These are phyloP conservation scores for Melinaea marsaeus DNA, from an alignment of 2,888 invertebrate genomes.

Conservation along the genomic window DNA sequence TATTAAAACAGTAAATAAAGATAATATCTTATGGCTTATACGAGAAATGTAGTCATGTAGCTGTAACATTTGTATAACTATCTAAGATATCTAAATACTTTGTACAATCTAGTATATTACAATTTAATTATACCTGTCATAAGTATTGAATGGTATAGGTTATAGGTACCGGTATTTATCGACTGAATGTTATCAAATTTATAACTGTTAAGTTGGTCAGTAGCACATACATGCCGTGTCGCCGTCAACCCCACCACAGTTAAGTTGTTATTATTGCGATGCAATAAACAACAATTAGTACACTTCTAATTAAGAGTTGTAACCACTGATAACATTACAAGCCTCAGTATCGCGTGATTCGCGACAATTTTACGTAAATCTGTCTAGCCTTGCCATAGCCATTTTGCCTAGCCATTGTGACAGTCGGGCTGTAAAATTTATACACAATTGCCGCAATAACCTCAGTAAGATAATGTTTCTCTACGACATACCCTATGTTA, in stretches of 20 bases:
- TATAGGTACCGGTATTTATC: no score
- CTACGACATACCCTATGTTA: slow-evolving; percentile 18
- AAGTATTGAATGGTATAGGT: no score
- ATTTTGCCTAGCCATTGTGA: slow-evolving; percentile 12
- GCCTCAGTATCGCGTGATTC: slow-evolving; percentile 52
- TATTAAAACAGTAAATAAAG: no score
- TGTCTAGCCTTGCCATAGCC: slow-evolving; percentile 34
- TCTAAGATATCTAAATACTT: no score
- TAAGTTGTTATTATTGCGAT: slow-evolving; percentile 43
- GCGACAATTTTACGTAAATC: slow-evolving; percentile 53
- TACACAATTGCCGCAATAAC: background rate
- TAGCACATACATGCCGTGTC: slow-evolving; percentile 33
- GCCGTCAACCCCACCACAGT: slow-evolving; percentile 44
- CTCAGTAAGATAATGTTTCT: background rate
- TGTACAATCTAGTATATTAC: no score
- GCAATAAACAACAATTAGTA: slow-evolving; percentile 61
- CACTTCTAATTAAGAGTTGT: slow-evolving; percentile 59
- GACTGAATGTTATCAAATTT: no score
- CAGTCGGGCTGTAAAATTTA: slow-evolving; percentile 11
- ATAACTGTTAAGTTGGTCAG: no score
- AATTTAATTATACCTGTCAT: no score
- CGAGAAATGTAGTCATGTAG: no score
- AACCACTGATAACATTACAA: slow-evolving; percentile 67
- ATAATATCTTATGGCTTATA: no score
- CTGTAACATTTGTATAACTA: no score